These are phyloP conservation scores for Diarsia mendica DNA, from an alignment of 2,888 invertebrate species.

Conservation along the genomic window DNA sequence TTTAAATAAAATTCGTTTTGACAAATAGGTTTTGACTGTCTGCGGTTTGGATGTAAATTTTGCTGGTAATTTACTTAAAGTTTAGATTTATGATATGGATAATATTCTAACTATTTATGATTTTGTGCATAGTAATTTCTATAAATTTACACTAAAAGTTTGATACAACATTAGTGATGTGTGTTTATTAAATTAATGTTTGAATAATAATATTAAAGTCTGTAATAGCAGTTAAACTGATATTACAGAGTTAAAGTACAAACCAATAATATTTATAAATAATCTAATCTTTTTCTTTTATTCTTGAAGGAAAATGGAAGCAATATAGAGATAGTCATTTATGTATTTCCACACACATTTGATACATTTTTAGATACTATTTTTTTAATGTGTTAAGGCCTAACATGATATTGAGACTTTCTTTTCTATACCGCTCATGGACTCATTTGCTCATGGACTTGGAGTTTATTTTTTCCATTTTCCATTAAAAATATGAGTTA, in stretches of 20 bases:
- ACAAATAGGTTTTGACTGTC: slow-evolving; percentile 1
- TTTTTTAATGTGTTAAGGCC: too few relatives aligned
- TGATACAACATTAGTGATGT: slow-evolving; percentile 8
- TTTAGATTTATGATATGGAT: neutral
- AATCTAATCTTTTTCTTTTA: neutral
- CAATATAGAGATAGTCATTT: neutral
- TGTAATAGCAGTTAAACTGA: neutral
- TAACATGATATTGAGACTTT: too few relatives aligned
- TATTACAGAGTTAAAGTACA: neutral
- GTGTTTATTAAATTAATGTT: neutral
- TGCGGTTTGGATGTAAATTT: slow-evolving; percentile 13
- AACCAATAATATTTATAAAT: neutral
- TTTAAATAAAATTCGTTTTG: neutral
- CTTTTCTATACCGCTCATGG: too few relatives aligned
- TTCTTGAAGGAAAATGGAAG: neutral
- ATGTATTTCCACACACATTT: neutral
- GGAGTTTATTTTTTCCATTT: too few relatives aligned
- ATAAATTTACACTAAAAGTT: neutral
- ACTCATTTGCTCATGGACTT: too few relatives aligned
- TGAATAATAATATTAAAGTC: neutral
- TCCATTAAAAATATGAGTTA: too few relatives aligned
- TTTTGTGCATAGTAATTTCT: slow-evolving; percentile 19
- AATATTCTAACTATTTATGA: neutral
- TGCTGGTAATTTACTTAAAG: neutral
- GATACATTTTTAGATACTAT: too few relatives aligned